Evolutionary conservation across 2,797 vertebrate genomes (phyloP).

Genomic region (Tympanoctomys barrerae): DNA sequence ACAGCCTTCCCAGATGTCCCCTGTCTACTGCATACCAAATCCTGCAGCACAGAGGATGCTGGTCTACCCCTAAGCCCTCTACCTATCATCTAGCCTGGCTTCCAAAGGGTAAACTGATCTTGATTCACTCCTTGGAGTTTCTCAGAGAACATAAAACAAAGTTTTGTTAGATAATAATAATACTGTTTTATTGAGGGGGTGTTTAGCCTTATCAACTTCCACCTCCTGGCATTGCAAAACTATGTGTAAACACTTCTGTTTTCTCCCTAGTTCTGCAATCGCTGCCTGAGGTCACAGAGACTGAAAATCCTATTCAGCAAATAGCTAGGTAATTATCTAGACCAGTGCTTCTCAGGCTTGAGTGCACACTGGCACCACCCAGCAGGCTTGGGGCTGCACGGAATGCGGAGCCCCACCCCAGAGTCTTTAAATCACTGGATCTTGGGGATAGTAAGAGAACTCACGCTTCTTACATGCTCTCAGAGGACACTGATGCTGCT

Average conservation of each 20-base stretch:
- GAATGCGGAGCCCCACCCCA: background rate
- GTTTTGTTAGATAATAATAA: background rate
- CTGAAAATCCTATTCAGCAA: background rate
- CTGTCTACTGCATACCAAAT: accelerated
- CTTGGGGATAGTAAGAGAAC: background rate
- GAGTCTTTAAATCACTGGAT: background rate
- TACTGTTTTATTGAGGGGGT: background rate
- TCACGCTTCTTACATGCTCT: background rate
- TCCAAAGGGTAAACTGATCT: background rate
- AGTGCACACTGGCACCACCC: background rate
- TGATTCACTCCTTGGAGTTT: background rate
- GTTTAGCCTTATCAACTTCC: background rate
- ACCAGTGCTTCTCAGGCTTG: background rate
- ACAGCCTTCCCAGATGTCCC: background rate
- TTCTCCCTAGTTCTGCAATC: background rate
- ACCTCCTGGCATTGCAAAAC: background rate
- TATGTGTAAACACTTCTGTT: background rate
- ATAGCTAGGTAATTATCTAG: background rate
- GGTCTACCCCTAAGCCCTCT: background rate
- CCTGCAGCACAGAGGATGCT: background rate
- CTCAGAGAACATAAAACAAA: background rate
- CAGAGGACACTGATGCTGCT: background rate
- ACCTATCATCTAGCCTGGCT: background rate
- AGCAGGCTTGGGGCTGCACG: background rate
- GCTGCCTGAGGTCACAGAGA: background rate